Evolutionary conservation across 2,888 invertebrate genomes (phyloP), one percentile per base, ranked within the genome.

Genomic region (Mesochorus sp.): DNA sequence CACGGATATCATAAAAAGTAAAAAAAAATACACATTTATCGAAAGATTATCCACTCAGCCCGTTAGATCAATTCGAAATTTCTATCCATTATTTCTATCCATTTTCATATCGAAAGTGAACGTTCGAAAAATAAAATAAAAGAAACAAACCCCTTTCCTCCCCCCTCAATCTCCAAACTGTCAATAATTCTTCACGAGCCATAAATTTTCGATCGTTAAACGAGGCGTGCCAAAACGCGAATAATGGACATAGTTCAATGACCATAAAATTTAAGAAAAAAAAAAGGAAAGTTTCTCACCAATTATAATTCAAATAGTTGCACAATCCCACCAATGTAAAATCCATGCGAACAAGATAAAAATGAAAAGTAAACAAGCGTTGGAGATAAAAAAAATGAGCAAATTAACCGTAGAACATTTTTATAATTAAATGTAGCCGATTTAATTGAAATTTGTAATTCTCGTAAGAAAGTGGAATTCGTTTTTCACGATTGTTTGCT

Each of bases 211-310:
- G 31, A 3, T 26, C 59, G 37, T 31, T 31, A 44, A 67, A 67
- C 61, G 64, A 57, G 31, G 28, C 61, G 19, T 42, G 28, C 64
- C 28, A 79, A 79, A 81, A 79, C 31, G 77, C 76, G 81, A 84
- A 82, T 78, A 80, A 74, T 74, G 79, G 42, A 26, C 62, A 78
- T 80, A 83, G 85, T 83, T 81, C 85, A 82, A 82, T 79, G 81
- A 85, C 82, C 85, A 84, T 80, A 80, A 81, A 80, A 51, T 67
- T 79, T 81, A 83, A 81, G 81, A 53, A 24, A 39, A 47, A 34
- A 51, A 28, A 39, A 53, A 59, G 42, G 84, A 86, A 86, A 86
- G 86, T 84, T 82, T 70, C 70, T 24, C 64, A 28, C 66, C 51
- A 80, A 81, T 83, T 82, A 77, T 80, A 28, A 59, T 64, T 61